These are phyloP conservation scores for Podiceps cristatus DNA, from an alignment of 2,113 vertebrate genomes.

Conservation along the genomic window DNA sequence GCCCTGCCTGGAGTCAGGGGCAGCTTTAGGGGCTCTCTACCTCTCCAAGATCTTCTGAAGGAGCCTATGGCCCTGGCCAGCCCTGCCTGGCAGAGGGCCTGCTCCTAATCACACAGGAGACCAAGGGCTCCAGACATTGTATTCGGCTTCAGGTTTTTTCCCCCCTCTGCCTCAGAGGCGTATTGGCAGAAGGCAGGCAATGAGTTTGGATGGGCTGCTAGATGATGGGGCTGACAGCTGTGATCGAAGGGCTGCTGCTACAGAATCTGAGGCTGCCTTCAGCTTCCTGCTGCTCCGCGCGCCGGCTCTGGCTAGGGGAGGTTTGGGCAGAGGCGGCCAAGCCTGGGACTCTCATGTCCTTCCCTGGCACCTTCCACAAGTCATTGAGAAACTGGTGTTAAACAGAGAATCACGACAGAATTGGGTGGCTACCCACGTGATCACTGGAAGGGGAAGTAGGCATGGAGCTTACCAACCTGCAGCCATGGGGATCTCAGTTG, in stretches of 20 bases:
- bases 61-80: not conserved
- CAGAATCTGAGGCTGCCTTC: not conserved
- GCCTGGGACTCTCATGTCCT: not conserved
- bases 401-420: not conserved
- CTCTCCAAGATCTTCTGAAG: not conserved
- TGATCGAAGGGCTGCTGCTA: not conserved
- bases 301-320: accelerated
- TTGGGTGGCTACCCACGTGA: not conserved
- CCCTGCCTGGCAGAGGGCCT: not conserved
- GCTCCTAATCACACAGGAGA: not conserved
- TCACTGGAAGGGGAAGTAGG: not conserved
- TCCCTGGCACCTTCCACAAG: not conserved
- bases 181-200: not conserved
- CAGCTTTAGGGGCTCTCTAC: not conserved
- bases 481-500: not conserved
- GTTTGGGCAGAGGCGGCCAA: not conserved
- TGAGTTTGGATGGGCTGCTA: not conserved
- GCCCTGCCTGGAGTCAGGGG: not conserved
- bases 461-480: not conserved
- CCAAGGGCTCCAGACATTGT: not conserved
- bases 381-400: not conserved
- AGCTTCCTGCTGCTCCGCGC: not conserved
- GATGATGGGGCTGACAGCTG: not conserved
- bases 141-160: not conserved
- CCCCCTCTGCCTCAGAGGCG: not conserved